Percentiles rank a stretch among this genome's conserved stretches.
Conservation (phyloP, 2,888 invertebrate species). For the Phoenoteleia sp. region DNA sequence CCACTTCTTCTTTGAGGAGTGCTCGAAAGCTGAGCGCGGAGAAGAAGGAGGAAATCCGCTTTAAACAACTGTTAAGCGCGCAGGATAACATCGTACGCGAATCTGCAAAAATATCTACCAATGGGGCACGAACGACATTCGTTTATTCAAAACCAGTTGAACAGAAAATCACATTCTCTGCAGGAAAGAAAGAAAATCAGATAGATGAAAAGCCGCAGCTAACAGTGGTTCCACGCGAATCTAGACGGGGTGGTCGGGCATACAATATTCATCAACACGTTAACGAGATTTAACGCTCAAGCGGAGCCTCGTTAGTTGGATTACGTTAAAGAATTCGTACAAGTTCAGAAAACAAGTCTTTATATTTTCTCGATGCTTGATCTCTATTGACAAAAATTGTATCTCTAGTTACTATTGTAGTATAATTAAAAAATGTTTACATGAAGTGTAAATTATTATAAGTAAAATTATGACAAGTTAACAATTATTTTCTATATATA, state of each 20-base stretch:
- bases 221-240: conserved; percentile 82
- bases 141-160: conserved; percentile 79
- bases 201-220: conserved; percentile 75
- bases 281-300: conserved; percentile 82
- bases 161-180: conserved; percentile 35
- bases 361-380: no score
- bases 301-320: neutral
- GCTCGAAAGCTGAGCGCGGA: conserved; percentile 76
- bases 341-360: conserved; percentile 11
- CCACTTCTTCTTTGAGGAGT: conserved; percentile 65
- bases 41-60: conserved; percentile 81
- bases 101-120: conserved; percentile 82
- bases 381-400: no score
- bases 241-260: conserved; percentile 84
- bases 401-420: no score
- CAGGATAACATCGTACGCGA: conserved; percentile 84
- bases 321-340: conserved; percentile 17
- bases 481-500: no score
- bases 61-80: conserved; percentile 84
- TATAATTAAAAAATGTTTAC: no score
- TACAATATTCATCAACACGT: conserved; percentile 85
- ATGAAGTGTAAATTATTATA: no score
- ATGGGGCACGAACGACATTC: conserved; percentile 81
- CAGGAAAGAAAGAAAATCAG: conserved; percentile 49
- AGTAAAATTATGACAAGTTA: no score